phyloP scores from a whole-genome alignment of 2,113 vertebrate genomes.

The Prinia subflava region DNA sequence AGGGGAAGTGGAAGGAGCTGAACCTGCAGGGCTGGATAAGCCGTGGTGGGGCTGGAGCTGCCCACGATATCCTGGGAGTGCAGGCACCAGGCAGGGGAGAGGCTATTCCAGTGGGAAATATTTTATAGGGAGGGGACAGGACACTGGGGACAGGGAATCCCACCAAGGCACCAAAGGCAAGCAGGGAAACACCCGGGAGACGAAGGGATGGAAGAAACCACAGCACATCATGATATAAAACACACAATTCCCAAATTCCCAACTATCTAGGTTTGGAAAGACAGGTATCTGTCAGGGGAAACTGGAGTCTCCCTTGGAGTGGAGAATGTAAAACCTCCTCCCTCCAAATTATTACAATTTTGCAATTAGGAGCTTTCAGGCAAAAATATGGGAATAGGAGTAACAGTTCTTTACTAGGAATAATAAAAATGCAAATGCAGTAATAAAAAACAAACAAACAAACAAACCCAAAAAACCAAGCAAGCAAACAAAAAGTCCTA shows the following conservation, averaged over 20 bases:
- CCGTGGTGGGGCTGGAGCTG: fast-evolving
- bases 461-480: no score
- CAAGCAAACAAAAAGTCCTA: no score
- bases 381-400: no score
- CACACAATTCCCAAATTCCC: background rate
- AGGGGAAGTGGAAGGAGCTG: background rate
- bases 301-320: no score
- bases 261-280: no score
- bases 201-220: background rate
- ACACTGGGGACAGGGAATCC: background rate
- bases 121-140: background rate
- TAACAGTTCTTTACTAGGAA: no score
- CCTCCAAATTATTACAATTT: no score
- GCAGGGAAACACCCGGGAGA: background rate
- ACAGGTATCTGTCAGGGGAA: no score
- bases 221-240: background rate
- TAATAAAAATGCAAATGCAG: no score
- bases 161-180: background rate
- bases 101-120: background rate
- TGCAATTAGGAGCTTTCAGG: no score
- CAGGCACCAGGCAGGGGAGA: background rate
- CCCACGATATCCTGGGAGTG: background rate
- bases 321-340: no score
- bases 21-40: background rate
- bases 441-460: no score